Evolutionary conservation across 2,888 invertebrate species (phyloP), one percentile per base, ranked within the genome.

Genomic region (Ceratothoa steindachneri): DNA sequence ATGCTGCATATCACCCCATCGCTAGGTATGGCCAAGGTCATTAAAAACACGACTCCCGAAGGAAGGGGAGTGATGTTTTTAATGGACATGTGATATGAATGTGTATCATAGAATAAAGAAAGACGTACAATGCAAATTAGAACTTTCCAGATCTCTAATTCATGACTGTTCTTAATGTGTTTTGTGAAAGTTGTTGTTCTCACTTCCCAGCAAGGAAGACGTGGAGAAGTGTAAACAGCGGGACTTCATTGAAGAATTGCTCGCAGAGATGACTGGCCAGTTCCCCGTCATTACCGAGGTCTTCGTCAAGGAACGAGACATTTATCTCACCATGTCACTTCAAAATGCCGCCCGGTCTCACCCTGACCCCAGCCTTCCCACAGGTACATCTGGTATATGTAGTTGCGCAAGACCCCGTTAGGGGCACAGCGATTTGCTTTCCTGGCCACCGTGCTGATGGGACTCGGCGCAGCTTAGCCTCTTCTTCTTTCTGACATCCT

Each of bases 211-310:
- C 81, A 89, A 91, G 82, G 94, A 96, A 85, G 97, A 97, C 83
- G 93, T 98, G 4, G 98, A 98, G 85, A 90, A 91, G 81, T 97
- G 93, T 83, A 98, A 98, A 84, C 90, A 93, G 83, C 89, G 90
- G 81, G 95, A 96, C 85, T 88, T 96, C 84, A 84, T 99, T 19
- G 95, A 97, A 82, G 92, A 95, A 83, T 88, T 98, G 86, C 86
- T 99, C 82, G 90, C 91, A 60, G 95, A 97, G 84, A 91, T 99
- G 91, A 91, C 95, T 1, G 94, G 91, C 66, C 92, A 97, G 84
- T 98, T 93, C 85, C 98, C 98, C 0, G 91, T 91, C 1, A 87
- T 99, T 71, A 91, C 91, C 76, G 89, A 90, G 81, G 97, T 97
- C 30, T 96, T 99, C 85, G 91, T 99, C 0, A 89, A 91, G 30